These are phyloP conservation scores for Reticulitermes lucifugus DNA, from an alignment of 2,888 invertebrate species.

Conservation along the genomic window DNA sequence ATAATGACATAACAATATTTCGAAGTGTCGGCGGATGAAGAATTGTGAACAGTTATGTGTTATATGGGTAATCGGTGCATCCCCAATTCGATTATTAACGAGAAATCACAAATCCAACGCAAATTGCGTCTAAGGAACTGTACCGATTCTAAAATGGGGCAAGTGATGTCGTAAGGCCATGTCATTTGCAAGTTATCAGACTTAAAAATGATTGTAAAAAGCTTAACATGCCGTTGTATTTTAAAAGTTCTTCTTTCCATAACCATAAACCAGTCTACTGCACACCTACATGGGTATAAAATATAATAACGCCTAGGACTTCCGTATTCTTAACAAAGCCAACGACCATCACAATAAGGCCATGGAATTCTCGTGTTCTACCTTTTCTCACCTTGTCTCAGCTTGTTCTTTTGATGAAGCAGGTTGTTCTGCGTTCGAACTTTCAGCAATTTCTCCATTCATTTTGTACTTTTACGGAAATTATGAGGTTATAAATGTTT, in stretches of 20 bases:
- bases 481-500: neutral
- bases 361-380: conserved; percentile 13
- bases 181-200: neutral
- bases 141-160: neutral
- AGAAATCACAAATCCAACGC: too few relatives aligned
- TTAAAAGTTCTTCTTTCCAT: neutral
- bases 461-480: neutral
- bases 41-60: too few relatives aligned
- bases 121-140: neutral
- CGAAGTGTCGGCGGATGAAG: too few relatives aligned
- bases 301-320: neutral
- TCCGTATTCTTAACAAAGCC: neutral
- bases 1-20: too few relatives aligned
- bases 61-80: too few relatives aligned
- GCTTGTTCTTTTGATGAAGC: conserved; percentile 32
- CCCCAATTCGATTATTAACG: too few relatives aligned
- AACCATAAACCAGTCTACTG: neutral
- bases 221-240: neutral
- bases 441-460: conserved; percentile 22
- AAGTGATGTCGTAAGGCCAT: neutral
- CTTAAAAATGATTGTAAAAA: neutral
- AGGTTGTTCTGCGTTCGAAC: neutral
- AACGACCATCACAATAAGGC: neutral
- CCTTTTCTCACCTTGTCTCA: conserved; percentile 5
- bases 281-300: neutral